Percentiles rank a stretch among this genome's conserved stretches.
Evolutionary conservation across 2,888 invertebrate species (phyloP).

Genomic region (Willowsia nigromaculata): DNA sequence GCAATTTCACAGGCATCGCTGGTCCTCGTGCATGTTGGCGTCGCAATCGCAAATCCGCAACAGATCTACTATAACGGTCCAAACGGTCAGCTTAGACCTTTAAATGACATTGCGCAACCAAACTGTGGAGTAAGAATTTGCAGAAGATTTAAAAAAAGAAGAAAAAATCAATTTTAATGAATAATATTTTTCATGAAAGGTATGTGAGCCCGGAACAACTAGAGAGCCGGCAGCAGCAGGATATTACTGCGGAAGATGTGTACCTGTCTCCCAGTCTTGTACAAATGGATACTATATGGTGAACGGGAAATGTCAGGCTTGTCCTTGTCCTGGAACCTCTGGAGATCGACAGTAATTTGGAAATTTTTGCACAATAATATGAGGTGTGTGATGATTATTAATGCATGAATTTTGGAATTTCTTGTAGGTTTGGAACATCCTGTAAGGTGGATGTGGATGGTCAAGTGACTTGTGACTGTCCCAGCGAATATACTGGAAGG

Average conservation of each 20-base stretch:
- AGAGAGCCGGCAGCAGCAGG: neutral
- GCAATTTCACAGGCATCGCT: slow-evolving; percentile 52
- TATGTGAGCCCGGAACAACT: slow-evolving; percentile 59
- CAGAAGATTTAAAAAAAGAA: neutral
- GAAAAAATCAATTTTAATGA: neutral
- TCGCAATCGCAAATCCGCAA: slow-evolving; percentile 6
- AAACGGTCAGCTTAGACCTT: slow-evolving; percentile 42
- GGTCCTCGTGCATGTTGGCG: neutral
- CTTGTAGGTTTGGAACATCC: slow-evolving; percentile 66
- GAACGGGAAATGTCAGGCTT: slow-evolving; percentile 52
- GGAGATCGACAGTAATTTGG: slow-evolving; percentile 43
- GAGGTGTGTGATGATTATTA: too few species aligned
- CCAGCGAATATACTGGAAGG: slow-evolving; percentile 70
- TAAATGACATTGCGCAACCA: neutral
- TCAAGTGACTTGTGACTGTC: slow-evolving; percentile 73
- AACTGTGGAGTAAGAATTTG: slow-evolving; percentile 61
- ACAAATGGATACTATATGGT: slow-evolving; percentile 47
- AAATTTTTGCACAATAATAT: too few species aligned
- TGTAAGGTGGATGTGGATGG: slow-evolving; percentile 68
- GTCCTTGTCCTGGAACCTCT: slow-evolving; percentile 70
- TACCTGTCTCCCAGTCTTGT: slow-evolving; percentile 24
- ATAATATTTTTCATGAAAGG: slow-evolving; percentile 22
- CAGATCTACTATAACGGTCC: slow-evolving; percentile 29
- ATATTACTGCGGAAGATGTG: slow-evolving; percentile 67
- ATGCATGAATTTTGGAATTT: neutral